Evolutionary conservation across 2,888 invertebrate genomes (phyloP), one percentile per base, ranked within the genome.

Genomic region (Mechanitis messenoides): DNA sequence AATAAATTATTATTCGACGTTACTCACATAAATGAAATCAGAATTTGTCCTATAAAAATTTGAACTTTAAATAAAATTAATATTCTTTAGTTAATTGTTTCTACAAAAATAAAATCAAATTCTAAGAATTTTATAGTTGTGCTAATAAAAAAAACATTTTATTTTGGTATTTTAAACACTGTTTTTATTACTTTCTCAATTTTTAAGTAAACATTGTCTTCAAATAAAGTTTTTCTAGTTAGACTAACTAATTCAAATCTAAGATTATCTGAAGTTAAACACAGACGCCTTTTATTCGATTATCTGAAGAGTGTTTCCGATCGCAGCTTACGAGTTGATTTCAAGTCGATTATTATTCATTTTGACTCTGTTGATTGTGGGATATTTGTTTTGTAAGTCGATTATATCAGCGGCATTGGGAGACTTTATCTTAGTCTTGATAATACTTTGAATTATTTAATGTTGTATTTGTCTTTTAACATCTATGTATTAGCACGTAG

Each of bases 331-430:
- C 60, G 60, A 64, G 57, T 66, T 58, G 55, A 53, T 45, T 57
- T 33, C 56, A 59, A 62, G 61, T 58, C 62, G 45, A 65, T 62
- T 62, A 65, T 62, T 64, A 65, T 63, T 60, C 61, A 59, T 60
- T 60, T 62, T 62, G 59, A 56, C 54, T 56, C 50, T 53, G 53
- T 60, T 61, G 61, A 54, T 55, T 42, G 60, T 55, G 42, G 58
- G 60, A 61, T 59, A 60, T 62, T 60, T 65, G 58, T 58, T 55
- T 61, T 47, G 38, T 53, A 50, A 42, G 53, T 58, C 35, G 58
- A 50, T 53, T 53, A 38, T 31, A 38, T 31, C 31, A 31, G 31
- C 3, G 31, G 50, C 1, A 50, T 50, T 31, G 31, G 31, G 28
- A 31, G 3, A 31, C 50, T n/a, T n/a, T n/a, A n/a, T n/a, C n/a